phyloP scores from a whole-genome alignment of 2,888 invertebrate genomes.

The Melipona bicolor region DNA sequence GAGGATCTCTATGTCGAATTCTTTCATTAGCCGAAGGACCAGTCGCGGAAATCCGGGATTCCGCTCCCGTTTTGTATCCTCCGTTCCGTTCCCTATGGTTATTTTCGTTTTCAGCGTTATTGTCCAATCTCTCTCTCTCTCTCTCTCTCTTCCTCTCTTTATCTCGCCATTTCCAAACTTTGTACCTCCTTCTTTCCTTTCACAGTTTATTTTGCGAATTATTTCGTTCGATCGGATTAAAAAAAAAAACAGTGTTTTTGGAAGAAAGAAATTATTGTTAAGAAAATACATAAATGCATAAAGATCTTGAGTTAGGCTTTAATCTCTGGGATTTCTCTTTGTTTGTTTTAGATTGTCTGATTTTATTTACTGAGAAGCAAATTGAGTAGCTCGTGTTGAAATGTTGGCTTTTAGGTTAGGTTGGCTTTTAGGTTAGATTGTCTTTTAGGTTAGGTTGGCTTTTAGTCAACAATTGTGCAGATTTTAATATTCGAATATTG shows the following conservation, averaged over 20 bases:
- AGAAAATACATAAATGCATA: no score
- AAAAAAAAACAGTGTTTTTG: neutral
- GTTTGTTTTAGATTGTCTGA: neutral
- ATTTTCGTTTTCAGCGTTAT: slow-evolving; percentile 7
- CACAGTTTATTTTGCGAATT: neutral
- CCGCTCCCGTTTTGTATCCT: slow-evolving; percentile 33
- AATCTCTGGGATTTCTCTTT: neutral
- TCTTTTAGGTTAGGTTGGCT: no score
- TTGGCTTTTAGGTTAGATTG: no score
- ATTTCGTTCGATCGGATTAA: neutral
- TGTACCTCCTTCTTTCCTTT: neutral
- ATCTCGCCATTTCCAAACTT: no score
- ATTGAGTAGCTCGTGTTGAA: no score
- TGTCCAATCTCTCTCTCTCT: neutral
- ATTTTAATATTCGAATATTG: no score
- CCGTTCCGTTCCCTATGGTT: neutral
- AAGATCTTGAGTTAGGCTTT: no score
- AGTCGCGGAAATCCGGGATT: slow-evolving; percentile 63
- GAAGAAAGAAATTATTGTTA: neutral
- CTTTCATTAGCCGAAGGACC: slow-evolving; percentile 61
- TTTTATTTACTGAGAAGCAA: no score
- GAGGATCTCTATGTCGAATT: slow-evolving; percentile 54
- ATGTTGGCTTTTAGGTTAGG: no score
- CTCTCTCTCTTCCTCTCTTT: neutral
- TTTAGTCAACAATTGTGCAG: no score